Evolutionary conservation across 2,113 vertebrate genomes (phyloP), one percentile per base, ranked within the genome.

Genomic region (Petrocephalus zakoni): DNA sequence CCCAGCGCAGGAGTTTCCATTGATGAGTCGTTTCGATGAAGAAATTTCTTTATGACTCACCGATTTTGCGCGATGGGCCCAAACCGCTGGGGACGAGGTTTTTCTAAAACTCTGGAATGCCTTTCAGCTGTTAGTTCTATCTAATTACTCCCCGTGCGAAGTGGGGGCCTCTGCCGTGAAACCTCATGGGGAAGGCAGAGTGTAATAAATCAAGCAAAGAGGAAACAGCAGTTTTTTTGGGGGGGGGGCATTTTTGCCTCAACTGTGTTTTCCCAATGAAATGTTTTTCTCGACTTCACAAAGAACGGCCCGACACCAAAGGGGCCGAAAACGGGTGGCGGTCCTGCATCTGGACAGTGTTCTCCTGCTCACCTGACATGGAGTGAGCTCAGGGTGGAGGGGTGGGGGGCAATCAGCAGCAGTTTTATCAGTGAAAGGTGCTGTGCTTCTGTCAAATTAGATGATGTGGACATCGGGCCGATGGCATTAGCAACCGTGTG

Each of bases 191-290:
- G 22, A 21, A 37, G 37, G 52, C 7, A 61, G 82, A 56, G 82
- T 42, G 46, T 85, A 56, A 88, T 88, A 85, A 64, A 88, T 88
- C 78, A 85, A 15, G 42, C 10, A 29, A 68, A 84, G 47, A 47
- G 88, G 81, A 84, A 85, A 29, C 81, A 46, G 42, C 56, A 61
- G 42, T 17, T 83, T 11, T 64, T 64, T 64, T 61, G 55, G 61
- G 61, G 47, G 17, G 61, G 37, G 19, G 46, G 87, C 29, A 72
- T 49, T 51, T 61, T 88, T 46, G 19, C 29, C 1, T 52, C 8
- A 88, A 88, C 68, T 21, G 29, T 82, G 52, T 89, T 51, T 89
- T 85, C 82, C 46, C 29, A 89, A 17, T 34, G 46, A 85, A 88
- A 64, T 61, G 85, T 86, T 86, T 72, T 56, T 53, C 56, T 88